Conservation (phyloP, 2,113 vertebrate species). For the Piliocolobus tephrosceles region DNA sequence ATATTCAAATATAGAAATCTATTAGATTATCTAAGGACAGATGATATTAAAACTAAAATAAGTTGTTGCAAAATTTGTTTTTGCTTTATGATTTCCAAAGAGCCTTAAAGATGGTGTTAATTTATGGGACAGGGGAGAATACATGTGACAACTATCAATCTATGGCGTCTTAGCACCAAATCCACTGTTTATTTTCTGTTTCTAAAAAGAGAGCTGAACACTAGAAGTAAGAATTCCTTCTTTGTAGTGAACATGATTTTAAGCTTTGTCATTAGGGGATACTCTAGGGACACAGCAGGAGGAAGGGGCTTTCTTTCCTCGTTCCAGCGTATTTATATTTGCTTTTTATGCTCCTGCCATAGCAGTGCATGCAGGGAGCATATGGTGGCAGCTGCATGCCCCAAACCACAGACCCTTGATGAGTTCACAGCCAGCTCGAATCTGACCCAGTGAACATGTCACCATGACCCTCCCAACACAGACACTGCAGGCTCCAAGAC, state of each 20-base stretch:
- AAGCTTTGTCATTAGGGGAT: background rate
- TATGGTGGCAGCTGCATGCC: background rate
- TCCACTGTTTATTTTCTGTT: background rate
- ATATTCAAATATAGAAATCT: background rate
- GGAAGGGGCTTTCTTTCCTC: background rate
- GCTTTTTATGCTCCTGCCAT: background rate
- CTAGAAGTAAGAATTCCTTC: background rate
- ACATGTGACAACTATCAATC: background rate
- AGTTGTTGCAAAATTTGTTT: background rate
- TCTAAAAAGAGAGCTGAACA: background rate
- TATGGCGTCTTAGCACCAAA: background rate
- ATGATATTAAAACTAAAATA: background rate
- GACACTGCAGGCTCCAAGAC: rapidly evolving
- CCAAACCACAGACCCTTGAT: background rate
- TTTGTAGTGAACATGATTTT: background rate
- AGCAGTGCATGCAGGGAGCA: background rate
- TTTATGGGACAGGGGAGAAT: background rate
- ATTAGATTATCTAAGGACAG: background rate
- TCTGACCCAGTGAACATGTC: background rate
- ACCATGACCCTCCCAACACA: rapidly evolving
- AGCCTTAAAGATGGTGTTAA: background rate
- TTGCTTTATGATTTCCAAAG: background rate
- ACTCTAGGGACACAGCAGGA: rapidly evolving
- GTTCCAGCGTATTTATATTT: background rate
- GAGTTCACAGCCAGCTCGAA: rapidly evolving